Evolutionary conservation across 2,797 vertebrate genomes (phyloP), one percentile per base, ranked within the genome.

Genomic region (Miopithecus talapoin): DNA sequence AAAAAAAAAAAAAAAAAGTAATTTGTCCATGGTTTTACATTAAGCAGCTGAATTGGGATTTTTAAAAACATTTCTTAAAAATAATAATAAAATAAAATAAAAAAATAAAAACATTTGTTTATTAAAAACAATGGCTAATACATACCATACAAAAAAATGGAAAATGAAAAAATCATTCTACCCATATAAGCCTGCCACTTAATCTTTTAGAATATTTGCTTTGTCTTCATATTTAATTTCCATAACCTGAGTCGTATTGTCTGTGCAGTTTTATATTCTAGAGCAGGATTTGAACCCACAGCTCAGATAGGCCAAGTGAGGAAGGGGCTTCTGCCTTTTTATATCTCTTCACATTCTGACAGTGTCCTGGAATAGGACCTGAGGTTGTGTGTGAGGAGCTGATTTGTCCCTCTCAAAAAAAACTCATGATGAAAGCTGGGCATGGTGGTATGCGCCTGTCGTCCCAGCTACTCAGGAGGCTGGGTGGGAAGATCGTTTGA

Each of bases 371-470:
- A 89, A 8, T 43, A 36, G 55, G 72, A n/a, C 53, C 39, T 4
- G 8, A 46, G 72, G 26, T 33, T 28, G 3, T 55, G 1, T 28
- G 55, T 61, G 1, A 46, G 33, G 17, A 55, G 5, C 53, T 36
- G 87, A 61, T 43, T 43, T 89, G 3, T 21, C 19, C 4, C 55
- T 5, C 41, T 16, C 13, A 46, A 8, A 24, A 46, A 76, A 46
- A 76, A 46, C 46, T 76, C 41, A 30, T 4, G 39, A 75, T 75
- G 72, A 75, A 43, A 41, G 39, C 39, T 14, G 22, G 6, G 39
- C 72, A 8, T 7, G 1, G 39, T 28, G 24, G 22, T 6, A 4
- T 6, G 12, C 0, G 1, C 24, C 72, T 75, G 39, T 14, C 28
- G 39, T 43, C 39, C 24, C 72, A 41, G 39, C 72, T 75, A 16